Percentiles rank a stretch among this genome's conserved stretches.
Evolutionary conservation across 2,888 invertebrate genomes (phyloP).

Genomic region (Apodemia duryi): DNA sequence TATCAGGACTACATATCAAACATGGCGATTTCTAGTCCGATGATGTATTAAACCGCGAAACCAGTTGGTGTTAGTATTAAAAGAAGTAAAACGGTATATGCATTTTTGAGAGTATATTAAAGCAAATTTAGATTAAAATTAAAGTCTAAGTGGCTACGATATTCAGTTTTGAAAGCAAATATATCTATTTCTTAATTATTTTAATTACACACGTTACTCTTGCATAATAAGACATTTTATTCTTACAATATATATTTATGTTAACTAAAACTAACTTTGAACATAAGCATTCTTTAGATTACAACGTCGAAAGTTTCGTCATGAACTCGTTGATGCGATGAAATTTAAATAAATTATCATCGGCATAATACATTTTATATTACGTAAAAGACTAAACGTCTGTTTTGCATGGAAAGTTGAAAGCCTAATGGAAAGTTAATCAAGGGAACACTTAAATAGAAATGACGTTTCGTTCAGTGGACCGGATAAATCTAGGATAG

Average conservation of each 20-base stretch:
- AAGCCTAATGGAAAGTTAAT: conserved; percentile 18
- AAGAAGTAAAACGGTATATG: too few species aligned
- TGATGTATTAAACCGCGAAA: too few species aligned
- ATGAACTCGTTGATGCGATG: conserved; percentile 18
- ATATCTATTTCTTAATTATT: too few species aligned
- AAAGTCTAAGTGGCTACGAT: too few species aligned
- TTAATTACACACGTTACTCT: too few species aligned
- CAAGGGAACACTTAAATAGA: conserved; percentile 12
- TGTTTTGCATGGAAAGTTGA: conserved; percentile 30
- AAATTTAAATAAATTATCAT: conserved; percentile 27
- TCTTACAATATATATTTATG: not conserved
- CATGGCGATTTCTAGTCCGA: too few species aligned
- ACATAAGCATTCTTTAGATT: not conserved
- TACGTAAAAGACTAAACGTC: not conserved
- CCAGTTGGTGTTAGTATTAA: too few species aligned
- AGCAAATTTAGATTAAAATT: too few species aligned
- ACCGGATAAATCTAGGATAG: conserved; percentile 1
- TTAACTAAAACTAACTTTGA: not conserved
- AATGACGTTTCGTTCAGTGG: conserved; percentile 7
- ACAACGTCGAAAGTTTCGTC: conserved; percentile 9
- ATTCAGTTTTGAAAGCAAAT: too few species aligned
- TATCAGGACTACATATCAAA: too few species aligned
- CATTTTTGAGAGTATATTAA: too few species aligned
- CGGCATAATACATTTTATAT: conserved; percentile 18
- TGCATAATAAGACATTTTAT: too few species aligned